Evolutionary conservation across 2,888 invertebrate genomes (phyloP).

Genomic region (Chaetoderma sp.): DNA sequence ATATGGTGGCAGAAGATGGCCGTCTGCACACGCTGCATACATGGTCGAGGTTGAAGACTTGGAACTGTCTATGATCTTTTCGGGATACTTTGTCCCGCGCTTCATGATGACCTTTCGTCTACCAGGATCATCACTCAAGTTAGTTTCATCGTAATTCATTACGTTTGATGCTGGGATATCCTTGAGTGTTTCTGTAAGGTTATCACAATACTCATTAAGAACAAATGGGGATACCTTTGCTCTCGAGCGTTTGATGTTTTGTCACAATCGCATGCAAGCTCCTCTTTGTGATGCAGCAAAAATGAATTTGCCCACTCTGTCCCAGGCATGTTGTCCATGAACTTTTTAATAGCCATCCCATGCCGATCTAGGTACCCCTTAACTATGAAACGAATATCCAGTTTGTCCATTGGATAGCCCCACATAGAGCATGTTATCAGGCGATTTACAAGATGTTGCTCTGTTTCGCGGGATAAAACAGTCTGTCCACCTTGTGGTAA

Average conservation of each 20-base stretch:
- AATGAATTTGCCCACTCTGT: conserved; percentile 17
- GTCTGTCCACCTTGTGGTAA: too few species aligned
- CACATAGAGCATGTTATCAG: neutral
- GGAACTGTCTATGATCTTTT: conserved; percentile 59
- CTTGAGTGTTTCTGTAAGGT: conserved; percentile 8
- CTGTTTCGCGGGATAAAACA: too few species aligned
- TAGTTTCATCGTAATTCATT: conserved; percentile 64
- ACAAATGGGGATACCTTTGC: neutral
- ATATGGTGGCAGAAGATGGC: conserved; percentile 64
- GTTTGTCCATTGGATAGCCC: neutral
- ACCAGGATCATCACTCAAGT: conserved; percentile 63
- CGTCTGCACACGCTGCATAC: conserved; percentile 66
- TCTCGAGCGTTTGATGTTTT: conserved; percentile 11
- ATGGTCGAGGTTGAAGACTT: conserved; percentile 64
- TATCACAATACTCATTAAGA: conserved; percentile 1
- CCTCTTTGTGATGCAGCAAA: conserved; percentile 9
- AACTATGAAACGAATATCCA: conserved; percentile 38
- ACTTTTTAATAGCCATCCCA: conserved; percentile 35
- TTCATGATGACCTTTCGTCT: conserved; percentile 31
- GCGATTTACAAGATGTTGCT: neutral
- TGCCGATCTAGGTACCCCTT: conserved; percentile 44
- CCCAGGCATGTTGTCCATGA: conserved; percentile 39
- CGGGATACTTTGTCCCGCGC: conserved; percentile 48
- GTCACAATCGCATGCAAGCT: conserved; percentile 23
- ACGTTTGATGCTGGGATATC: conserved; percentile 40